These are phyloP conservation scores for Corythornis madagascariensis DNA, from an alignment of 2,113 vertebrate species.

Conservation along the genomic window DNA sequence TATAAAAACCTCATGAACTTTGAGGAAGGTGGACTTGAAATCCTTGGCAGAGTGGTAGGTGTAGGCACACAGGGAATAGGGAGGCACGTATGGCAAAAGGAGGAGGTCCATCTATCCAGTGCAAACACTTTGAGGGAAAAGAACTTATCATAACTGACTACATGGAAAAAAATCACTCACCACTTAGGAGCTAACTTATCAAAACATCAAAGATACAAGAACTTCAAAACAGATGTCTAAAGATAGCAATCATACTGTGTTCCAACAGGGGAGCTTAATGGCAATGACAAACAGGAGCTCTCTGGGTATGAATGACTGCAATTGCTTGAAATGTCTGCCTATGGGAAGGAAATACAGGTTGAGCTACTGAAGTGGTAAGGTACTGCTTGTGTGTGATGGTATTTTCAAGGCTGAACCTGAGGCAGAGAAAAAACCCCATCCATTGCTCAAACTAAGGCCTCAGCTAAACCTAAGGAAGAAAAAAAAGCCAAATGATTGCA, in stretches of 20 bases:
- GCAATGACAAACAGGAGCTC: neutral
- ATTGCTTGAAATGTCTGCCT: neutral
- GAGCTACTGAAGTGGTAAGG: neutral
- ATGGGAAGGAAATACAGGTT: neutral
- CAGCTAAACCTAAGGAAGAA: neutral
- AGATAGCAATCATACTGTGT: slow-evolving; percentile 13
- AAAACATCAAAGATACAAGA: neutral
- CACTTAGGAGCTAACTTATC: neutral
- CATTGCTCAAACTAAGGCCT: neutral
- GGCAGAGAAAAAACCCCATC: neutral
- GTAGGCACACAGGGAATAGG: neutral
- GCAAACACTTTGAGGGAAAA: neutral
- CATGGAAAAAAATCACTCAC: neutral
- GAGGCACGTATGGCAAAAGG: neutral
- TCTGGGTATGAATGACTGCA: neutral
- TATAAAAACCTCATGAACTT: neutral
- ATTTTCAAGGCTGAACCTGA: neutral
- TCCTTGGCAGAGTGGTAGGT: neutral
- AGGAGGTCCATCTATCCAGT: neutral
- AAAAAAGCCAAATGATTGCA: neutral
- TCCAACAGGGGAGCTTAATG: neutral
- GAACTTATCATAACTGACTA: neutral
- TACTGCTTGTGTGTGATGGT: neutral
- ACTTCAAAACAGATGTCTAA: slow-evolving; percentile 37
- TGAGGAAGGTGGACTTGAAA: neutral